These are phyloP conservation scores for Choloepus hoffmanni DNA, from an alignment of 2,113 vertebrate species.

Conservation along the genomic window DNA sequence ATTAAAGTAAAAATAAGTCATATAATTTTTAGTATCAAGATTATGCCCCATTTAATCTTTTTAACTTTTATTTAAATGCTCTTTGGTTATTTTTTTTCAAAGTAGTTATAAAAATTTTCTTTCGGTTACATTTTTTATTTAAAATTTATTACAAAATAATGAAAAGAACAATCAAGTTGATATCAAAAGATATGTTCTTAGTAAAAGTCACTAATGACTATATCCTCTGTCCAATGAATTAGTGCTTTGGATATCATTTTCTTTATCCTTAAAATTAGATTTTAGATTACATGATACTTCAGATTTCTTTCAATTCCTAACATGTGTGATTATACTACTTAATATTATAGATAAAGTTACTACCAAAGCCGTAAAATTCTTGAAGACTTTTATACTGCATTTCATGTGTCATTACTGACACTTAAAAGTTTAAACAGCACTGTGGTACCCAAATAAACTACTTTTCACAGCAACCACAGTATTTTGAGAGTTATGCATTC, in stretches of 20 bases:
- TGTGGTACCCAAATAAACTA: too few relatives aligned
- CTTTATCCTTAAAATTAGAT: background rate
- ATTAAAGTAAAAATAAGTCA: background rate
- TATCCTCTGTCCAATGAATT: background rate
- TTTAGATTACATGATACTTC: background rate
- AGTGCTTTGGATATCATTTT: background rate
- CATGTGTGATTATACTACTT: slow-evolving; percentile 27
- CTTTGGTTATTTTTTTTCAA: background rate
- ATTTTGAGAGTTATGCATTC: background rate
- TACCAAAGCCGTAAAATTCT: background rate
- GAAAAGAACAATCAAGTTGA: background rate
- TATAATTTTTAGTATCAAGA: background rate
- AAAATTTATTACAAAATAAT: background rate
- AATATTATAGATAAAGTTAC: background rate
- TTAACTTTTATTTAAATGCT: slow-evolving; percentile 40
- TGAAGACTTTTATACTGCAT: background rate
- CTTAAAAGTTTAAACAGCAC: background rate
- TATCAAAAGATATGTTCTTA: background rate
- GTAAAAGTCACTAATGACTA: background rate
- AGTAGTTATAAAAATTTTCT: background rate
- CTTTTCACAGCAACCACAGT: background rate
- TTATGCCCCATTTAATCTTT: background rate
- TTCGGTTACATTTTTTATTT: background rate
- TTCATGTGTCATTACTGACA: background rate
- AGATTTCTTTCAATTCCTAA: background rate